Base-by-base conservation (phyloP, 2,113 vertebrate genomes). In the Cyphomyrus discorhynchus region DNA sequence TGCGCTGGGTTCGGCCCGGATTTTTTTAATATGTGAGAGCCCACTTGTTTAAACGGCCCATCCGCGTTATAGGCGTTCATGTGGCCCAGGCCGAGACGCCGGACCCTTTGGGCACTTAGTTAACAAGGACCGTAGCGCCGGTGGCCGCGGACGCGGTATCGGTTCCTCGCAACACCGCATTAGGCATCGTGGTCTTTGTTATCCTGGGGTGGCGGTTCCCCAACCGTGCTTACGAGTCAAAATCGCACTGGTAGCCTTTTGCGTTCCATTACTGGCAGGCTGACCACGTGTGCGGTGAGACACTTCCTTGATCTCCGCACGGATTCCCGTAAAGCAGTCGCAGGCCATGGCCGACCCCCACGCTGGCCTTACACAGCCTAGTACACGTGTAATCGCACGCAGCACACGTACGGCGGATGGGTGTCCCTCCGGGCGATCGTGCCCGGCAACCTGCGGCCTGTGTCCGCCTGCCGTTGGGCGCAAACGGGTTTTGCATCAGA, bases 41-140 rank as follows among this genome's bases (percentile, higher is more conserved):
- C 62, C 4, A n/a, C 21, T 46, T 47, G 45, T 46, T 47, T 46
- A 0, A 24, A 9, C 19, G 45, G 42, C 82, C 19, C 45, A 24
- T 24, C 19, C 3, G 24, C 77, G 42, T 2, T 35, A 15, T 56
- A 7, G 58, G 21, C 42, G n/a, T 66, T 35, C 83, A 66, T n/a
- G 17, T 17, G 90, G 47, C 4, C 5, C 39, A 77, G 91, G 93
- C 92, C 77, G 80, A 70, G 86, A 87, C 45, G 46, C 82, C 90
- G 96, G 95, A 95, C 95, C 90, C 91, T 95, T 95, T 95, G 95
- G 95, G 95, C 97, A 97, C 97, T 97, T 97, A 96, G 96, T 93
- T 92, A 80, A 85, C 92, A 45, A 7, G 53, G 39, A 13, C 19
- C 86, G 86, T 35, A 27, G n/a, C 50, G 90, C 91, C 35, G 15